A percentile compares a stretch with the other conserved stretches of the same genome.
These are phyloP conservation scores for Endomychus coccineus DNA, from an alignment of 2,888 invertebrate species.

Conservation along the genomic window DNA sequence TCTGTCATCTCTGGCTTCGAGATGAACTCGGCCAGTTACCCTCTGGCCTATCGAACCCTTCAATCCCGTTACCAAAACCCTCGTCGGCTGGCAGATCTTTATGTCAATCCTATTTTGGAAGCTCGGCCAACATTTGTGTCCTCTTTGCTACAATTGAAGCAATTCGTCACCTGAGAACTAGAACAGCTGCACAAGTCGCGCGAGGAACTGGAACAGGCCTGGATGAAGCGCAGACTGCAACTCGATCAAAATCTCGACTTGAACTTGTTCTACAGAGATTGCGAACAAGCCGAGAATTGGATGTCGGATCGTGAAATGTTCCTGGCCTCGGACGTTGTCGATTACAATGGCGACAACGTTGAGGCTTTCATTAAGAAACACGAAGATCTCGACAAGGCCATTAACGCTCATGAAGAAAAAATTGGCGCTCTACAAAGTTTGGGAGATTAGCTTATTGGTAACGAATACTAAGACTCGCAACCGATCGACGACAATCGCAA, in stretches of 20 bases:
- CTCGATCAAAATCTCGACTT: constrained; percentile 94
- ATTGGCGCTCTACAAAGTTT: constrained; percentile 85
- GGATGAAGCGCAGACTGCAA: constrained; percentile 89
- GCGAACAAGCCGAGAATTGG: constrained; percentile 98
- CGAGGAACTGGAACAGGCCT: constrained; percentile 55
- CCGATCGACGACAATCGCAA: constrained; percentile 84
- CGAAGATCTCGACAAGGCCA: constrained; percentile 98
- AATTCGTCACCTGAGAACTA: too few species aligned
- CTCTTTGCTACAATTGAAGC: too few species aligned
- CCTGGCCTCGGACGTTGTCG: constrained; percentile 71
- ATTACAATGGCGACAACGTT: constrained; percentile 83
- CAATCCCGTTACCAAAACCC: neutral
- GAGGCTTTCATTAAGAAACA: constrained; percentile 98
- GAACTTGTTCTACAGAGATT: constrained; percentile 93
- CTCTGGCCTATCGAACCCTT: neutral
- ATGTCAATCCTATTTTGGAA: neutral
- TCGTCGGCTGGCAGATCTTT: neutral
- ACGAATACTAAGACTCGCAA: constrained; percentile 86
- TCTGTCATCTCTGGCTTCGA: constrained; percentile 3
- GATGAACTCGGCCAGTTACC: neutral
- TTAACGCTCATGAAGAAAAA: constrained; percentile 94
- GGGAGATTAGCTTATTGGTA: constrained; percentile 86
- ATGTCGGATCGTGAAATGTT: constrained; percentile 97
- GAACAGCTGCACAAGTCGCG: neutral
- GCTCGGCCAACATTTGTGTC: neutral